phyloP scores from a whole-genome alignment of 2,888 invertebrate genomes.

The Drosophila leonis region DNA sequence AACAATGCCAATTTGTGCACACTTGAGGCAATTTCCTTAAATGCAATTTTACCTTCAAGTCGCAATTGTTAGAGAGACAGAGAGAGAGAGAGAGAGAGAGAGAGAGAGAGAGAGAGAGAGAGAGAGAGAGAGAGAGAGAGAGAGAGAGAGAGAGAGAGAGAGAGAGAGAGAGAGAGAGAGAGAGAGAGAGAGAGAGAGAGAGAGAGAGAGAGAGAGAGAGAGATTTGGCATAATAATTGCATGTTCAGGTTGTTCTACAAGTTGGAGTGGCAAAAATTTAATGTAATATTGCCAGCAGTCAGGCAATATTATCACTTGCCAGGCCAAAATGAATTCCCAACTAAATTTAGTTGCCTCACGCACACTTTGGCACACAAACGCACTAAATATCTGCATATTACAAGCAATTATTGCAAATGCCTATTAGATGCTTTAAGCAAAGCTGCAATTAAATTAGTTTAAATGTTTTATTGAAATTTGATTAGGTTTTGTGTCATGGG shows the following conservation, averaged over 20 bases:
- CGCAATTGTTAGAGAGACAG: not conserved
- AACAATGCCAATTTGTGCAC: conserved; percentile 16
- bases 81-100: too few relatives aligned
- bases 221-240: conserved; percentile 44
- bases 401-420: not conserved
- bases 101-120: not conserved
- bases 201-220: too few relatives aligned
- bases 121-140: not conserved
- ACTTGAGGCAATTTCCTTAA: conserved; percentile 22
- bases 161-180: not conserved
- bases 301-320: conserved; percentile 15
- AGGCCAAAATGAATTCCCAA: conserved; percentile 8
- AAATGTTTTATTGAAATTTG: not conserved
- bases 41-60: conserved; percentile 27
- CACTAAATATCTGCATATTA: conserved; percentile 10
- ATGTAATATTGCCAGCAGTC: conserved; percentile 34
- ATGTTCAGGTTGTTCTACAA: conserved; percentile 35
- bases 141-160: not conserved
- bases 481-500: too few relatives aligned
- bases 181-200: too few relatives aligned
- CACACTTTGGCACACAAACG: too few relatives aligned
- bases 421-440: not conserved
- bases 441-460: not conserved
- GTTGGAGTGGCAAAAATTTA: conserved; percentile 40
- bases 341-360: conserved; percentile 10